phyloP scores from a whole-genome alignment of 2,797 vertebrate genomes.

The Austrolebias charrua region DNA sequence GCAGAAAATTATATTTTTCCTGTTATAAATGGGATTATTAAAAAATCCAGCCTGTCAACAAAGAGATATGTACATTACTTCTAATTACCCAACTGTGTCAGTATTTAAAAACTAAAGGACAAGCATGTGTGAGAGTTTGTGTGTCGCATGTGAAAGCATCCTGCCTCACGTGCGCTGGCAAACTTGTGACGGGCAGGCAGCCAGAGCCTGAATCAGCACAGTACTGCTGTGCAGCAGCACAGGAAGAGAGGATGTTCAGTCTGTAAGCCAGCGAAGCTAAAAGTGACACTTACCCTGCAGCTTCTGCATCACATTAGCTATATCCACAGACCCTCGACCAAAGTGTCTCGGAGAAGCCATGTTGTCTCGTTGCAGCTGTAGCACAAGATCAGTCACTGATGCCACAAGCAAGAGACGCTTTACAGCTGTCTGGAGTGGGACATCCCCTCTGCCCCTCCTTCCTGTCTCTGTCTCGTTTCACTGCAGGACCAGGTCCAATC shows the following conservation, averaged over 20 bases:
- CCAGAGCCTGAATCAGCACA: conserved; percentile 75
- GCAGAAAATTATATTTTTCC: no score
- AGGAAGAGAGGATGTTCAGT: conserved; percentile 39
- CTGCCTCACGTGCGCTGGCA: conserved; percentile 45
- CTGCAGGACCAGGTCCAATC: conserved; percentile 54
- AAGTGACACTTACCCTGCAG: conserved; percentile 88
- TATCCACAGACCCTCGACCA: conserved; percentile 82
- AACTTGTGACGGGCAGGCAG: conserved; percentile 59
- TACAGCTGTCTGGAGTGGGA: conserved; percentile 49
- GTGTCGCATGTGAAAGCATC: conserved; percentile 25
- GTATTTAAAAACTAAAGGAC: conserved; percentile 2
- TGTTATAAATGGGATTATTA: no score
- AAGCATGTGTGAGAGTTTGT: not conserved
- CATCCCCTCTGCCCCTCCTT: conserved; percentile 63
- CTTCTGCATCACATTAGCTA: conserved; percentile 93
- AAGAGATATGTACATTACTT: conserved; percentile 26
- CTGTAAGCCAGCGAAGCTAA: conserved; percentile 18
- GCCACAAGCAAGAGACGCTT: conserved; percentile 35
- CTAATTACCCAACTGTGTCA: conserved; percentile 26
- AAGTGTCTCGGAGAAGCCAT: conserved; percentile 85
- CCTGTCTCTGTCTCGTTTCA: conserved; percentile 50
- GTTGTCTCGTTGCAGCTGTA: conserved; percentile 36
- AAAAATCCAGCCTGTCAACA: conserved; percentile 10
- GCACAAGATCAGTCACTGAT: conserved; percentile 46
- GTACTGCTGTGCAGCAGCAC: conserved; percentile 49